phyloP scores from a whole-genome alignment of 2,113 vertebrate genomes.

The Pardalotus punctatus region DNA sequence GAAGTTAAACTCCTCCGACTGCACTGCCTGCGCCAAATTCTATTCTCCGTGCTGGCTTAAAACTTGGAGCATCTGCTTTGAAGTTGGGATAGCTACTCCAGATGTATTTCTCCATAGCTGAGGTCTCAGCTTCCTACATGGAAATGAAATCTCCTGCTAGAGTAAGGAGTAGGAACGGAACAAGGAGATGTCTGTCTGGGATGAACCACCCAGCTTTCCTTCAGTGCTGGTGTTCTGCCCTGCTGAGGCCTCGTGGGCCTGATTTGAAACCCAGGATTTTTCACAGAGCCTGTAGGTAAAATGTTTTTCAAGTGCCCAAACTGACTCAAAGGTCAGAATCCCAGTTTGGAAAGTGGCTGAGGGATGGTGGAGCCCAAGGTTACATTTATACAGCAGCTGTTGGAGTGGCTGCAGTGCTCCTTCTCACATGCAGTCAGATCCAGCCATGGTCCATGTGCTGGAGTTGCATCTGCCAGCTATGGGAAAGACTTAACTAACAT shows the following conservation, averaged over 20 bases:
- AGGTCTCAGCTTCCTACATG: neutral
- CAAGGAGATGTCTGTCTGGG: rapidly evolving
- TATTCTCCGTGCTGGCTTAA: neutral
- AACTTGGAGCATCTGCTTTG: neutral
- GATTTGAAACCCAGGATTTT: neutral
- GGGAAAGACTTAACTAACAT: neutral
- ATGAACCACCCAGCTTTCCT: neutral
- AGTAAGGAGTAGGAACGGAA: neutral
- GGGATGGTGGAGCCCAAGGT: neutral
- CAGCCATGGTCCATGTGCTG: neutral
- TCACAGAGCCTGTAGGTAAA: neutral
- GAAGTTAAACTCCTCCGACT: neutral
- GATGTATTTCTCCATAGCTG: neutral
- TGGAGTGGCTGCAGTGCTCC: neutral
- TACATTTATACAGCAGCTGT: neutral
- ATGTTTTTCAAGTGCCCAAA: neutral
- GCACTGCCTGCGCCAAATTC: neutral
- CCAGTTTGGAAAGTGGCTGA: neutral
- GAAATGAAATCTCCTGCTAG: neutral
- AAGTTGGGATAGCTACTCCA: neutral
- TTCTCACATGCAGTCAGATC: neutral
- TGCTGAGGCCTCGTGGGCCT: neutral
- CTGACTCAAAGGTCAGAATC: neutral
- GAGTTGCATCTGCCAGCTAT: neutral
- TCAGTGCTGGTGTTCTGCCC: neutral